Base-by-base conservation (phyloP, 2,797 vertebrate genomes). In the Philypnodon macrostomus region DNA sequence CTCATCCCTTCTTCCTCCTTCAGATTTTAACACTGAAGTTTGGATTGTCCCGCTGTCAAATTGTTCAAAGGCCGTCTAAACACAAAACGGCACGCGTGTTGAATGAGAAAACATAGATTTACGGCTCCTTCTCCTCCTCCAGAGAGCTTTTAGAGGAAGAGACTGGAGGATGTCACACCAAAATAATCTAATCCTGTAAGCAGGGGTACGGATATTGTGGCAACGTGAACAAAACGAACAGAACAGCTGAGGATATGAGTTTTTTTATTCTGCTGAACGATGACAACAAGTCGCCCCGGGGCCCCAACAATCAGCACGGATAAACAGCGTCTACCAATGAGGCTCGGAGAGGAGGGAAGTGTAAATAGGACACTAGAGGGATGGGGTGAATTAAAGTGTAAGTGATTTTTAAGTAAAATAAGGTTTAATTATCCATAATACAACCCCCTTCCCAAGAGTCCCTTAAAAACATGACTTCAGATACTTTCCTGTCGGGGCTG, bases 101-200 rank as follows among this genome's bases (percentile, higher is more conserved):
- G n/a, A n/a, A n/a, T n/a, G n/a, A n/a, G n/a, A 54, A 61, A 46
- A 48, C 27, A 58, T 16, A 60, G 64, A 70, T 69, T 75, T 63
- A 24, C 41, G 10, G 40, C 60, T 67, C 52, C 69, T 70, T 63
- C 71, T 70, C 51, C 64, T 67, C 69, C 71, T 65, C 60, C 75
- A 54, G 51, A 76, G 58, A 68, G 63, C 19, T 2, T 57, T 54
- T 54, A 53, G 40, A 14, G 41, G 58, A 63, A 79, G 54, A 48
- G 58, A 66, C 65, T 56, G 15, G 55, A 63, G 65, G 42, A 75
- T 69, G 60, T 74, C 60, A 47, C 63, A 73, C 54, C 67, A 61
- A 67, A 67, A 80, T 66, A 74, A 74, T 69, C 69, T 81, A 78
- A 77, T 80, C 75, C 75, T 74, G 58, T 75, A 70, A 63, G 24